phyloP scores from a whole-genome alignment of 2,113 vertebrate genomes.

The Illadopsis cleaveri region DNA sequence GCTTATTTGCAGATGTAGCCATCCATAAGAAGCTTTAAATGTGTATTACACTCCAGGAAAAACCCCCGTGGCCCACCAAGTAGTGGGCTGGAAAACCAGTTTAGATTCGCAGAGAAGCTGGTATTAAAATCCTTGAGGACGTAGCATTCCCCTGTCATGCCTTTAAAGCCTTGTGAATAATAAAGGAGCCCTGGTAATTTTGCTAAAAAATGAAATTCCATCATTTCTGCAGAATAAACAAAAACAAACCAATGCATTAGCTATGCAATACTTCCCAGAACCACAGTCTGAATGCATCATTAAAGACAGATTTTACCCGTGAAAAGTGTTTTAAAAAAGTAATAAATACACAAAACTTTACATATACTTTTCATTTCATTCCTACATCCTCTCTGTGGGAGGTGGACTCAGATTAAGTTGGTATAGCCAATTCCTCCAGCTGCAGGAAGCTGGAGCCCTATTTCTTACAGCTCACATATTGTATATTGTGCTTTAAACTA shows the following conservation, averaged over 20 bases:
- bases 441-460: not conserved
- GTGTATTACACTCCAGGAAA: slow-evolving; percentile 43
- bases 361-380: slow-evolving; percentile 51
- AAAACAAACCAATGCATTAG: slow-evolving; percentile 79
- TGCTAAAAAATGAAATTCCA: slow-evolving; percentile 73
- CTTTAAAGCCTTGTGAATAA: slow-evolving; percentile 69
- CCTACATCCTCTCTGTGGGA: slow-evolving; percentile 56
- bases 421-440: slow-evolving; percentile 35
- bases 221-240: slow-evolving; percentile 82
- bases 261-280: slow-evolving; percentile 70
- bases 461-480: not conserved
- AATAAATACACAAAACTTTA: slow-evolving; percentile 56
- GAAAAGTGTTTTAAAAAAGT: slow-evolving; percentile 55
- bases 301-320: slow-evolving; percentile 75
- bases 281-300: slow-evolving; percentile 56
- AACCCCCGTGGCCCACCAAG: slow-evolving; percentile 55
- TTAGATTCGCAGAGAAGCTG: slow-evolving; percentile 71
- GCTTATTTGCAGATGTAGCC: slow-evolving; percentile 31
- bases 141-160: slow-evolving; percentile 57
- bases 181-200: slow-evolving; percentile 66
- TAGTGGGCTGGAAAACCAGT: slow-evolving; percentile 75
- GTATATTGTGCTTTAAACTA: not conserved
- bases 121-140: slow-evolving; percentile 57
- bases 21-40: slow-evolving; percentile 61
- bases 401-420: slow-evolving; percentile 6